Conservation (phyloP, 2,113 vertebrate genomes). For the Todiramphus saurophagus region DNA sequence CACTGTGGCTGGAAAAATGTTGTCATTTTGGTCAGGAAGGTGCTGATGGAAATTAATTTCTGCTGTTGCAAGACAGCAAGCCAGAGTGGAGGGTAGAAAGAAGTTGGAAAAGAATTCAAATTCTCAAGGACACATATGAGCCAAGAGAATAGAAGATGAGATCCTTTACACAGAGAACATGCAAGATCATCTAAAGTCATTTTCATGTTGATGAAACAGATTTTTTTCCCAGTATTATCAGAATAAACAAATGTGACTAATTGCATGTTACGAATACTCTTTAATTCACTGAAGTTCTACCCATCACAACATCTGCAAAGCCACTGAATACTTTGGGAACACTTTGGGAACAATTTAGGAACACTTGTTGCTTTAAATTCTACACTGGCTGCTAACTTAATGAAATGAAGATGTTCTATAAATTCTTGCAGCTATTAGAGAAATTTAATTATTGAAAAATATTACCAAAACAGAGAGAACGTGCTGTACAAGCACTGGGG, state of each 20-base stretch:
- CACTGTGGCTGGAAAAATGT: neutral
- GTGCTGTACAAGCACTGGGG: neutral
- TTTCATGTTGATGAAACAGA: neutral
- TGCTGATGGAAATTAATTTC: neutral
- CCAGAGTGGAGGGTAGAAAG: neutral
- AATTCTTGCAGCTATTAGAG: neutral
- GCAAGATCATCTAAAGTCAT: neutral
- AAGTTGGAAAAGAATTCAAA: neutral
- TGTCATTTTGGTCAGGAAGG: neutral
- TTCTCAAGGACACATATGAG: neutral
- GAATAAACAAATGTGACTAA: slow-evolving; percentile 5
- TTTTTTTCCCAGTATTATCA: neutral
- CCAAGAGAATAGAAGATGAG: neutral
- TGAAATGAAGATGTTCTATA: neutral
- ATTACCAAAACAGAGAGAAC: neutral
- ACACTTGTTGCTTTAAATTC: neutral
- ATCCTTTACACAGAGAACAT: neutral
- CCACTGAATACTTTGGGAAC: neutral
- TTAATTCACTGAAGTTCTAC: neutral
- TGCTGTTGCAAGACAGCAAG: neutral
- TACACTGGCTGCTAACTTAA: neutral
- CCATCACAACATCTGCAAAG: neutral
- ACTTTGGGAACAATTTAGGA: neutral
- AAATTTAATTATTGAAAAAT: slow-evolving; percentile 32
- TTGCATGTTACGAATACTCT: neutral